A percentile compares a stretch with the other conserved stretches of the same genome.
These are phyloP conservation scores for Luperina nickerlii DNA, from an alignment of 2,888 invertebrate genomes.

Conservation along the genomic window DNA sequence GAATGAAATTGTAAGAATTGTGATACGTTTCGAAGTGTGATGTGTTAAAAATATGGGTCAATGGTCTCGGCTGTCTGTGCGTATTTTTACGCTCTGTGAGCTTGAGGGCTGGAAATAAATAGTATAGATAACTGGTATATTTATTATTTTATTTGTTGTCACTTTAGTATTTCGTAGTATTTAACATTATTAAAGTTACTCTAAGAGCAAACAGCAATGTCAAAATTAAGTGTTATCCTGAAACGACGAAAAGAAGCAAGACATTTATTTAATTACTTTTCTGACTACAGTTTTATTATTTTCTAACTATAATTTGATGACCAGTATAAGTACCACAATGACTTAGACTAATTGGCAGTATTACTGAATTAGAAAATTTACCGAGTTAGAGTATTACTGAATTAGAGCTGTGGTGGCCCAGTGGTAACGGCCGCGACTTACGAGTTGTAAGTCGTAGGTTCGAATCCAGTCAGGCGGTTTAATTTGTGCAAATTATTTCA, in stretches of 20 bases:
- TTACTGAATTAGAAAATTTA: not conserved
- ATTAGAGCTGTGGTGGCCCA: too few species aligned
- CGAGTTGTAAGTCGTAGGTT: too few species aligned
- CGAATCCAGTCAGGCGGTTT: too few species aligned
- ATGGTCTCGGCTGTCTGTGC: constrained; percentile 38
- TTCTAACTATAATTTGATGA: not conserved
- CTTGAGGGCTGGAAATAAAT: not conserved
- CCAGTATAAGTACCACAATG: not conserved
- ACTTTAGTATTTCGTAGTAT: not conserved
- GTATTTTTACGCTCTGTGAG: constrained; percentile 38
- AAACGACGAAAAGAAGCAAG: not conserved
- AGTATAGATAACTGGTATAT: not conserved
- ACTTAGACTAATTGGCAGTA: not conserved
- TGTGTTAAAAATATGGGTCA: constrained; percentile 45
- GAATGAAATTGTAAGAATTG: constrained; percentile 52
- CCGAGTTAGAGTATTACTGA: too few species aligned
- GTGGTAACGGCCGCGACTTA: too few species aligned
- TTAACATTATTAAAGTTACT: not conserved
- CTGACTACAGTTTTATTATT: not conserved
- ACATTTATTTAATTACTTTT: too few species aligned
- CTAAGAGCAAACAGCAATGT: not conserved
- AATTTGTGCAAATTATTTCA: not conserved
- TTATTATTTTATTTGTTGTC: not conserved
- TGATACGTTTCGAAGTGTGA: constrained; percentile 54
- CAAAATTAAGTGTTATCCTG: not conserved